A percentile compares a stretch with the other conserved stretches of the same genome.
These are phyloP conservation scores for Manis pentadactyla DNA, from an alignment of 2,797 vertebrate genomes.

Conservation along the genomic window DNA sequence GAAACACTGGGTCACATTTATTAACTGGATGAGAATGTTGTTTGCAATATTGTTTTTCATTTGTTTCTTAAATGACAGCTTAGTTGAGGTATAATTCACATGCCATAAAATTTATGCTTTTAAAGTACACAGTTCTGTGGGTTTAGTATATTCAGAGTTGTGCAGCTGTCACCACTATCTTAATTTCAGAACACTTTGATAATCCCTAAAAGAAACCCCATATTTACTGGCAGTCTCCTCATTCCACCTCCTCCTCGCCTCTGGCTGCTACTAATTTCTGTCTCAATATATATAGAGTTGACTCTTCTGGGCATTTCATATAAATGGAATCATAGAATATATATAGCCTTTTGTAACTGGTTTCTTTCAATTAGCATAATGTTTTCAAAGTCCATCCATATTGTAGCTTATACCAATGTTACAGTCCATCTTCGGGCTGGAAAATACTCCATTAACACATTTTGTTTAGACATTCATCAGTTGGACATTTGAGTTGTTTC, in stretches of 20 bases:
- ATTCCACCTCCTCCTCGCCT: background rate
- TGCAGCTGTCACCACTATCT: background rate
- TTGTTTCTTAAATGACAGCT: slow-evolving; percentile 17
- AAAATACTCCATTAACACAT: background rate
- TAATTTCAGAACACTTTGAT: background rate
- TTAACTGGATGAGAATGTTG: background rate
- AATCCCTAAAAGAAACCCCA: background rate
- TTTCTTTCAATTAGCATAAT: background rate
- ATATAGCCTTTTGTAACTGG: background rate
- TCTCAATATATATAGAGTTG: background rate
- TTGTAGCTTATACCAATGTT: background rate
- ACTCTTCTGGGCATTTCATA: background rate
- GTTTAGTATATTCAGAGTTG: background rate
- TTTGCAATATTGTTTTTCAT: background rate
- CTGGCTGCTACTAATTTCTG: background rate
- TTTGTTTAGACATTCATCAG: background rate
- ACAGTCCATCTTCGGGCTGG: background rate
- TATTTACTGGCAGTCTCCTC: background rate
- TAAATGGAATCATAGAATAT: background rate
- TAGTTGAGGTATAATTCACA: background rate
- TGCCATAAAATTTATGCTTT: background rate
- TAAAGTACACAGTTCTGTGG: background rate
- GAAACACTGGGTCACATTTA: background rate
- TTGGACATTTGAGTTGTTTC: background rate
- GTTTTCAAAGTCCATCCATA: background rate